Conservation (phyloP, 2,888 invertebrate genomes). For the Tetramorium bicarinatum region DNA sequence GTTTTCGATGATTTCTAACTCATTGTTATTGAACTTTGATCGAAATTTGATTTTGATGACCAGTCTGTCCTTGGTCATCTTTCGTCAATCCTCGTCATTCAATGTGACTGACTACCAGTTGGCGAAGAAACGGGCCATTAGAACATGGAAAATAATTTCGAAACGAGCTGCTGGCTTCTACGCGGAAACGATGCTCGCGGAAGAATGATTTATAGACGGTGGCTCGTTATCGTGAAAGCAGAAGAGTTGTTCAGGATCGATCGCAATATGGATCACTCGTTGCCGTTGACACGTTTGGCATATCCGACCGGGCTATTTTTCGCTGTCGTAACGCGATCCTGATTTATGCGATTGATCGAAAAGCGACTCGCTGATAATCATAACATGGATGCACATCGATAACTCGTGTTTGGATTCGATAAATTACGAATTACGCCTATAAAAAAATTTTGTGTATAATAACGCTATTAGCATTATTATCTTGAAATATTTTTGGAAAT, state of each 20-base stretch:
- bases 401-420: slow-evolving; percentile 27
- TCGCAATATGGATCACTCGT: slow-evolving; percentile 63
- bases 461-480: not conserved
- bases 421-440: slow-evolving; percentile 20
- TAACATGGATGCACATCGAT: slow-evolving; percentile 30
- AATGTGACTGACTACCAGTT: slow-evolving; percentile 23
- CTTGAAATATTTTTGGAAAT: not conserved
- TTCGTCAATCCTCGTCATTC: slow-evolving; percentile 23
- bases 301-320: slow-evolving; percentile 72
- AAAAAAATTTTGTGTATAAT: not conserved
- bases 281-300: slow-evolving; percentile 67
- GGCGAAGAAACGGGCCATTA: slow-evolving; percentile 63
- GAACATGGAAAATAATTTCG: slow-evolving; percentile 65
- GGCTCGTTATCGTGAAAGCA: slow-evolving; percentile 84
- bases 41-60: not conserved
- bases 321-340: slow-evolving; percentile 49
- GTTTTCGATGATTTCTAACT: not conserved
- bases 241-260: slow-evolving; percentile 67
- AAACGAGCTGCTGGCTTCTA: slow-evolving; percentile 57
- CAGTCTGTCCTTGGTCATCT: not conserved
- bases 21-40: not conserved
- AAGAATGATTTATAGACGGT: slow-evolving; percentile 83
- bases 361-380: slow-evolving; percentile 43
- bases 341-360: slow-evolving; percentile 51
- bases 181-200: slow-evolving; percentile 76